A percentile compares a stretch with the other conserved stretches of the same genome.
phyloP scores from a whole-genome alignment of 2,113 vertebrate species.

The Ia io region DNA sequence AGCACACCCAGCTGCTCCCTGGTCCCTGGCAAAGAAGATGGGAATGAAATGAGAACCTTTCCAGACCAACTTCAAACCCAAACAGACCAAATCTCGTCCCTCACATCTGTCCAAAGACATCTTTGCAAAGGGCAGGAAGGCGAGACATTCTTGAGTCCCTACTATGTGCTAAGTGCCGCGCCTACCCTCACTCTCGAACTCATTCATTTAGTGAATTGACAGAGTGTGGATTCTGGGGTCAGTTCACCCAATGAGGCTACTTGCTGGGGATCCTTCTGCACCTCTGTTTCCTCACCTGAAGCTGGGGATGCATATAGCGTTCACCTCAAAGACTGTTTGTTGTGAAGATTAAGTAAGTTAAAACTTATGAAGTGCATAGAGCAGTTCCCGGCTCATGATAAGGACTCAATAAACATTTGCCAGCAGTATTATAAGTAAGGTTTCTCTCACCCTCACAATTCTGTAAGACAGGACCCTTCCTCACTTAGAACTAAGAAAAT shows the following conservation, averaged over 20 bases:
- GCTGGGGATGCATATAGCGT: too few relatives aligned
- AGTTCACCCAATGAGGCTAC: not conserved
- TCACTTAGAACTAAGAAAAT: constrained; percentile 11
- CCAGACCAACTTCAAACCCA: not conserved
- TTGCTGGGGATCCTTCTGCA: not conserved
- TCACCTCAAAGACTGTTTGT: not conserved
- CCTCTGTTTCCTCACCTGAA: not conserved
- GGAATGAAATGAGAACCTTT: constrained; percentile 47
- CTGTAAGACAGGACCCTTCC: not conserved
- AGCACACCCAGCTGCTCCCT: constrained; percentile 69
- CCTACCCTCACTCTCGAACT: not conserved
- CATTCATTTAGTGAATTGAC: fast-evolving
- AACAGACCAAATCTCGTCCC: not conserved
- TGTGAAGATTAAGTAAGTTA: not conserved
- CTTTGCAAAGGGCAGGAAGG: not conserved
- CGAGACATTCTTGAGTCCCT: not conserved
- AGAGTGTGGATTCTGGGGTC: not conserved
- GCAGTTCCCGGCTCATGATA: not conserved
- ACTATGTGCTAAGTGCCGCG: not conserved
- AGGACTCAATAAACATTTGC: not conserved
- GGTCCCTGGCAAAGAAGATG: constrained; percentile 41
- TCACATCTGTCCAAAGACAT: not conserved
- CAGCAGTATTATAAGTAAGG: not conserved
- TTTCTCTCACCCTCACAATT: constrained; percentile 9
- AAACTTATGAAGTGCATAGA: not conserved